Percentiles rank a stretch among this genome's conserved stretches.
These are phyloP conservation scores for Andrena cerasifolii DNA, from an alignment of 1,140 invertebrate genomes.

Conservation along the genomic window DNA sequence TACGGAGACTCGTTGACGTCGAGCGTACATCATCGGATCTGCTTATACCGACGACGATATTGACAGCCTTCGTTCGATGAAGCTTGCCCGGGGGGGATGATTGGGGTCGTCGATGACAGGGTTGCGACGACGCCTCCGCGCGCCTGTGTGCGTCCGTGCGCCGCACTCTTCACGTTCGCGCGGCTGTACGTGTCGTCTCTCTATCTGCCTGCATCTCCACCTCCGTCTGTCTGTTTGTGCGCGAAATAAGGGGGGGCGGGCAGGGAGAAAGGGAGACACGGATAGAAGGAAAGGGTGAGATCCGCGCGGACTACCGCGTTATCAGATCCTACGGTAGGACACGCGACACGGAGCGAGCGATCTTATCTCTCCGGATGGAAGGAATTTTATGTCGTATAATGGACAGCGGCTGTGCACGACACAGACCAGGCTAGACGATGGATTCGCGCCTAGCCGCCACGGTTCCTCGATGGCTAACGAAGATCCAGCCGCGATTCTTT, in stretches of 20 bases:
- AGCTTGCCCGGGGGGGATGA: constrained; percentile 67
- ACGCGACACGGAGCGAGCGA: constrained; percentile 78
- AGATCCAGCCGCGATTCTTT: constrained; percentile 42
- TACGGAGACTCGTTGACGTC: constrained; percentile 68
- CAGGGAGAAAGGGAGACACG: constrained; percentile 36
- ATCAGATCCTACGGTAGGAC: constrained; percentile 80
- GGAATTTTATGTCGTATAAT: constrained; percentile 81
- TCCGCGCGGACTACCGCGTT: constrained; percentile 70
- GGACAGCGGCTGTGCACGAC: constrained; percentile 71
- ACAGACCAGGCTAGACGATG: constrained; percentile 45
- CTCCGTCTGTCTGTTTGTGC: constrained; percentile 55
- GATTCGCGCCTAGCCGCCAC: constrained; percentile 55
- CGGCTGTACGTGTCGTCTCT: constrained; percentile 36
- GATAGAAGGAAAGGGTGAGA: constrained; percentile 53
- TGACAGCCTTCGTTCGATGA: constrained; percentile 73
- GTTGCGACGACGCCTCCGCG: constrained; percentile 17
- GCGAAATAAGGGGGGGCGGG: constrained; percentile 44
- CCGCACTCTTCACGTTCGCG: background rate
- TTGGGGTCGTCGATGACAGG: constrained; percentile 73
- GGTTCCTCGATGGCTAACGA: constrained; percentile 7
- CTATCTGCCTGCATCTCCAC: constrained; percentile 42
- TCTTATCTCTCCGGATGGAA: constrained; percentile 79
- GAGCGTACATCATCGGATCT: constrained; percentile 68
- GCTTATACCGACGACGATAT: constrained; percentile 69
- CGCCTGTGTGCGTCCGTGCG: constrained; percentile 26